These are phyloP conservation scores for Lepus timidus DNA, from an alignment of 2,113 vertebrate species.

Conservation along the genomic window DNA sequence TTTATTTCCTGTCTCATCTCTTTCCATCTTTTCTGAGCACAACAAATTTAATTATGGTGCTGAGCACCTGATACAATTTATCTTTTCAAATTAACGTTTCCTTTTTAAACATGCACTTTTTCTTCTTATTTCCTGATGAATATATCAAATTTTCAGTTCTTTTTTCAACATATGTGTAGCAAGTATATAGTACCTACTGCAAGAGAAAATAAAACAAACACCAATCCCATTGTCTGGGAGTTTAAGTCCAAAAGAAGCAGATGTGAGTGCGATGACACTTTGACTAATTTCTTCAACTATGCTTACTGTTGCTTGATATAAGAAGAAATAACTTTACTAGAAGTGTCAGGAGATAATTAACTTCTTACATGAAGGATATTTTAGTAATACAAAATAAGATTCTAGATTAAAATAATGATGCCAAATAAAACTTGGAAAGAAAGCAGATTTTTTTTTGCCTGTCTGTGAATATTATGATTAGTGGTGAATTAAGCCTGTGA, in stretches of 20 bases:
- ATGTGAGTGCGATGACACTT: background rate
- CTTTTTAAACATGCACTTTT: background rate
- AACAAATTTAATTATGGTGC: background rate
- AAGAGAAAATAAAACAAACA: background rate
- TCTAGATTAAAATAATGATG: constrained; percentile 6
- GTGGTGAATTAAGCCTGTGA: too few relatives aligned
- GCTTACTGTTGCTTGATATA: background rate
- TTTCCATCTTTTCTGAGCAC: background rate
- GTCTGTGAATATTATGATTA: background rate
- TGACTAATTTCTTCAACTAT: background rate
- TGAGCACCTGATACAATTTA: background rate
- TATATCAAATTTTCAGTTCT: background rate
- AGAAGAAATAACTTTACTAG: background rate
- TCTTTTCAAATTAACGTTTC: background rate
- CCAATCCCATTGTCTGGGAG: background rate
- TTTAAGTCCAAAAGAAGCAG: background rate
- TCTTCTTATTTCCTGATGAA: background rate
- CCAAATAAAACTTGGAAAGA: background rate
- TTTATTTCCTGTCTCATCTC: background rate
- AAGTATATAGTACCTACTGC: background rate
- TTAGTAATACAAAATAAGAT: background rate
- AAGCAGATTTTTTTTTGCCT: background rate
- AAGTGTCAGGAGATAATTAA: constrained; percentile 40
- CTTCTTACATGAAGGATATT: background rate
- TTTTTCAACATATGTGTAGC: background rate